Conservation (phyloP, 1,140 invertebrate genomes). For the Acromyrmex heyeri region DNA sequence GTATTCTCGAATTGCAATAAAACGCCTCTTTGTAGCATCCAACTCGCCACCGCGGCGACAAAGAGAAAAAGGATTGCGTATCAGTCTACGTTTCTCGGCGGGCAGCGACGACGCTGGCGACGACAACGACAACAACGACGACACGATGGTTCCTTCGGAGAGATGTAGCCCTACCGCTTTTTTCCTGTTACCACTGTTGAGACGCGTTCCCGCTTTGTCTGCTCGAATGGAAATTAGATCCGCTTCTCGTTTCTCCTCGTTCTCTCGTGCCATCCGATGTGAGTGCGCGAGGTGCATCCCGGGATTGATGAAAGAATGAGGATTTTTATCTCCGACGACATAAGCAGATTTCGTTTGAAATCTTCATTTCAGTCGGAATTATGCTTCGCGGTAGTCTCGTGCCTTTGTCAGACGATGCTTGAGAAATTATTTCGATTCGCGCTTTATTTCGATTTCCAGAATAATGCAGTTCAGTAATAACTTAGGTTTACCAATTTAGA, state of each 20-base stretch:
- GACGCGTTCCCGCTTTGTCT: constrained; percentile 42
- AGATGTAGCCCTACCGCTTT: constrained; percentile 50
- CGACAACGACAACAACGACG: background rate
- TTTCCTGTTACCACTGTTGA: constrained; percentile 28
- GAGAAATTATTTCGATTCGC: constrained; percentile 22
- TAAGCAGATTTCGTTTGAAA: constrained; percentile 46
- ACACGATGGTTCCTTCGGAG: constrained; percentile 7
- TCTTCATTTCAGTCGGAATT: constrained; percentile 54
- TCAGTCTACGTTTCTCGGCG: constrained; percentile 36
- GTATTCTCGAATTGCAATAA: constrained; percentile 54
- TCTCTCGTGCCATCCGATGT: background rate
- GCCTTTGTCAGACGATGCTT: constrained; percentile 13
- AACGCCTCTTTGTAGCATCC: constrained; percentile 35
- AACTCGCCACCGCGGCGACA: constrained; percentile 16
- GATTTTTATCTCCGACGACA: constrained; percentile 41
- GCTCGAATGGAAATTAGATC: constrained; percentile 58
- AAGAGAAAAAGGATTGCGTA: constrained; percentile 32
- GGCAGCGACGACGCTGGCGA: background rate
- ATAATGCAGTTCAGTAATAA: background rate
- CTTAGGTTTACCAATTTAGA: background rate
- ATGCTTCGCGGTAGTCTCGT: constrained; percentile 5
- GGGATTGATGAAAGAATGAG: constrained; percentile 43
- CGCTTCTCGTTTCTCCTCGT: constrained; percentile 8
- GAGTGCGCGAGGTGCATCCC: background rate
- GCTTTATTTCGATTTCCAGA: background rate